Conservation (phyloP, 2,888 invertebrate genomes). For the Sarcophaga caerulescens region DNA sequence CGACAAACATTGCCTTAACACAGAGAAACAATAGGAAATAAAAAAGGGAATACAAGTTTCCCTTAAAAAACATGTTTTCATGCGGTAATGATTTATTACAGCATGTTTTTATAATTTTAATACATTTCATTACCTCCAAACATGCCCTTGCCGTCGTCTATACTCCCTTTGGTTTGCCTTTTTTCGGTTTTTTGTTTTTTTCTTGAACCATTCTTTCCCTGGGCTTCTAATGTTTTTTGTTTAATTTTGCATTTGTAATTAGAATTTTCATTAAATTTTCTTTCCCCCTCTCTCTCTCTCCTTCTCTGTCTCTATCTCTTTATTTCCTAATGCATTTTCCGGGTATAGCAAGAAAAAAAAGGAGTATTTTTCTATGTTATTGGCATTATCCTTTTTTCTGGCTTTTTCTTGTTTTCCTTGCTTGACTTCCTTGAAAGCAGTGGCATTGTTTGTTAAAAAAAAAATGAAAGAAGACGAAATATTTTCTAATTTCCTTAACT, state of each 20-base stretch:
- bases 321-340: slow-evolving; percentile 54
- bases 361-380: slow-evolving; percentile 36
- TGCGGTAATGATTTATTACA: slow-evolving; percentile 66
- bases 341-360: too few species aligned
- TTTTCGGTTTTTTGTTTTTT: slow-evolving; percentile 34
- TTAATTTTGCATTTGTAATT: slow-evolving; percentile 67
- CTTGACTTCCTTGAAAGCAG: too few species aligned
- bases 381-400: slow-evolving; percentile 62
- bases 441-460: not conserved
- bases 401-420: not conserved
- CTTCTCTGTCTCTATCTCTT: too few species aligned
- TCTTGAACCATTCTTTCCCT: not conserved
- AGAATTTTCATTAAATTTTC: slow-evolving; percentile 53
- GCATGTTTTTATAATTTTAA: slow-evolving; percentile 49
- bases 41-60: slow-evolving; percentile 43
- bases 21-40: not conserved
- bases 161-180: slow-evolving; percentile 1
- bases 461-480: too few species aligned
- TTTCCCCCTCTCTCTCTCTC: too few species aligned
- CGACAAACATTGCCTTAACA: slow-evolving; percentile 17
- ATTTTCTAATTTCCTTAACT: slow-evolving; percentile 69
- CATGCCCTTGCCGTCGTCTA: not conserved
- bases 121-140: slow-evolving; percentile 35
- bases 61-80: slow-evolving; percentile 59
- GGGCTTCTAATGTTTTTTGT: not conserved